A percentile compares a stretch with the other conserved stretches of the same genome.
These are phyloP conservation scores for Eucidaris tribuloides DNA, from an alignment of 35 echinoderm and acorn worm species.

Conservation along the genomic window DNA sequence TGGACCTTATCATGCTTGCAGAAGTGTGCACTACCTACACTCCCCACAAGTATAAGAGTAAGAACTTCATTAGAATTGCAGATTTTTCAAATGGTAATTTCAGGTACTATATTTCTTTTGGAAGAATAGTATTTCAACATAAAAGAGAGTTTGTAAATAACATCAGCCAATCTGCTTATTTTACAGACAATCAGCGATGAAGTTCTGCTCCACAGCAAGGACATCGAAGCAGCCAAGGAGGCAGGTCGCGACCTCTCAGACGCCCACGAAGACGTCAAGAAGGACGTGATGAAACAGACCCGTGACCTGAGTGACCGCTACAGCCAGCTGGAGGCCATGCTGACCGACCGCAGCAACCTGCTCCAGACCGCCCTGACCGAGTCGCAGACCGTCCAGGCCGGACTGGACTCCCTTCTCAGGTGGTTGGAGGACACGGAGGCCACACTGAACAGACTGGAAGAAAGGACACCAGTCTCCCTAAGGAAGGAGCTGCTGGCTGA, in stretches of 20 bases:
- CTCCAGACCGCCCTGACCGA: constrained; percentile 88
- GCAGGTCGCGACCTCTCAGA: constrained; percentile 78
- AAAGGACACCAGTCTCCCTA: constrained; percentile 65
- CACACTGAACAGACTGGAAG: constrained; percentile 65
- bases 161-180: too few relatives aligned
- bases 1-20: too few relatives aligned
- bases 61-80: too few relatives aligned
- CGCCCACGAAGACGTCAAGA: constrained; percentile 84
- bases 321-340: constrained; percentile 83
- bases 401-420: constrained; percentile 62
- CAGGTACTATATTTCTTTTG: too few relatives aligned
- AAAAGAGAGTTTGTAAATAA: too few relatives aligned
- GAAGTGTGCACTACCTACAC: too few relatives aligned
- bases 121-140: too few relatives aligned
- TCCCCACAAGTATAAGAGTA: too few relatives aligned
- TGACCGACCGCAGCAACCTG: constrained; percentile 76
- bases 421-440: constrained; percentile 80
- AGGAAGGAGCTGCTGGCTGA: constrained; percentile 66
- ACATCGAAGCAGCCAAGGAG: constrained; percentile 77
- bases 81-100: too few relatives aligned
- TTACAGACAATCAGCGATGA: constrained; percentile 78
- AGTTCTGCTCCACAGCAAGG: constrained; percentile 80
- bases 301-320: constrained; percentile 85
- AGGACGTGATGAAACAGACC: constrained; percentile 73
- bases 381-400: constrained; percentile 79